Percentiles rank a stretch among this genome's conserved stretches.
phyloP scores from a whole-genome alignment of 2,888 invertebrate genomes.

The Ophraella communa region DNA sequence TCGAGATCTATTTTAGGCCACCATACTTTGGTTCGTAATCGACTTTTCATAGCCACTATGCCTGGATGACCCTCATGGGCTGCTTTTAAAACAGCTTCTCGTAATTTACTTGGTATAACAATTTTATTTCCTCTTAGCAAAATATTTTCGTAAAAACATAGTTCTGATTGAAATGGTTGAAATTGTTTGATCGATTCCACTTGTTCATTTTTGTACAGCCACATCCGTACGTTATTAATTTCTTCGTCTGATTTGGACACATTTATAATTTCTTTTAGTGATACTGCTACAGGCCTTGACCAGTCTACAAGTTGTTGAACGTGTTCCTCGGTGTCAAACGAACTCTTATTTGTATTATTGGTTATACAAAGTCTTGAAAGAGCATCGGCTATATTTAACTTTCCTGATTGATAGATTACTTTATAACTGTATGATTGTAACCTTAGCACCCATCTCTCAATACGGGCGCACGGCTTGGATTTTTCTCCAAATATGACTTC shows the following conservation, averaged over 20 bases:
- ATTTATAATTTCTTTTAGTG: constrained; percentile 3
- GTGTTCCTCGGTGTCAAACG: not conserved
- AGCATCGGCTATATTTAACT: constrained; percentile 34
- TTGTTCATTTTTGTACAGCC: not conserved
- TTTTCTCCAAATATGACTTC: constrained; percentile 44
- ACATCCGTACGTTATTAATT: not conserved
- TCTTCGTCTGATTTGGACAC: not conserved
- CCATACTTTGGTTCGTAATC: too few relatives aligned
- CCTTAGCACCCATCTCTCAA: constrained; percentile 15
- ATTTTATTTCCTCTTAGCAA: too few relatives aligned
- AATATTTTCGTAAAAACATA: constrained; percentile 42
- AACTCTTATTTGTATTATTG: not conserved
- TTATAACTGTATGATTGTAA: constrained; percentile 30
- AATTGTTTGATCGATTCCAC: not conserved
- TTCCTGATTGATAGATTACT: constrained; percentile 32
- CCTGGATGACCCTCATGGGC: too few relatives aligned
- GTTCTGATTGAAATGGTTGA: constrained; percentile 41
- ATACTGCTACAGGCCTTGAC: not conserved
- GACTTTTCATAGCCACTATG: too few relatives aligned
- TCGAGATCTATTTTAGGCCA: too few relatives aligned
- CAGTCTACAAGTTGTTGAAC: constrained; percentile 1
- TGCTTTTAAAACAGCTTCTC: too few relatives aligned
- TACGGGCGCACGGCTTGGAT: constrained; percentile 40
- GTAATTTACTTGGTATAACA: too few relatives aligned
- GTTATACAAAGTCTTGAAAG: constrained; percentile 25